Evolutionary conservation across 2,113 vertebrate genomes (phyloP).

Genomic region (Trematomus loennbergii): DNA sequence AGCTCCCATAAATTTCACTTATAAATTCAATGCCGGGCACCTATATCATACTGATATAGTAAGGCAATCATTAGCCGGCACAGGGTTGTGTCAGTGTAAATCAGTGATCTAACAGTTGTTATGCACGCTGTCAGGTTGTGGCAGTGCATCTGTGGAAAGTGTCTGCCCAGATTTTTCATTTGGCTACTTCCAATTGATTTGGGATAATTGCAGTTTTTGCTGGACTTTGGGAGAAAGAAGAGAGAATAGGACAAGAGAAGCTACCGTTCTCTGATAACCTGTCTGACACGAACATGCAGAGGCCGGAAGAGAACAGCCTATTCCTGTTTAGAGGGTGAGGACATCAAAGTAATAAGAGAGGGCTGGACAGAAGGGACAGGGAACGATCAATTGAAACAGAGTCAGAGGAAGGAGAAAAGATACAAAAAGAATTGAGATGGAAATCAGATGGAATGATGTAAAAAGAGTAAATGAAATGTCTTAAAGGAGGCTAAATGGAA

Average conservation of each 20-base stretch:
- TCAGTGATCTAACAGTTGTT: conserved; percentile 31
- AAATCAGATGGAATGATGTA: neutral
- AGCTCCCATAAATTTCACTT: conserved; percentile 36
- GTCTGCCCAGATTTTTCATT: conserved; percentile 39
- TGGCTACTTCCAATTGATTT: conserved; percentile 48
- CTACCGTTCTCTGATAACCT: conserved; percentile 44
- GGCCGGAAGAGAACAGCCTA: conserved; percentile 23
- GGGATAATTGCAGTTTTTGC: conserved; percentile 44
- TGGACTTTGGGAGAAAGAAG: conserved; percentile 26
- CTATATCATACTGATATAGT: conserved; percentile 45
- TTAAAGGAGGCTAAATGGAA: too few relatives aligned
- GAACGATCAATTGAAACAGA: conserved; percentile 22
- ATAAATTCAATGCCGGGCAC: conserved; percentile 14
- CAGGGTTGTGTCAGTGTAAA: conserved; percentile 30
- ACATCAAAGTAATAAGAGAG: conserved; percentile 26
- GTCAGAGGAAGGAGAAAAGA: conserved; percentile 22
- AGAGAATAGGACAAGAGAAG: conserved; percentile 11
- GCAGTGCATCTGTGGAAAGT: conserved; percentile 8
- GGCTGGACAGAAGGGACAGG: conserved; percentile 5
- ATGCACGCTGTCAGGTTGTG: conserved; percentile 39
- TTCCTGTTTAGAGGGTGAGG: conserved; percentile 24
- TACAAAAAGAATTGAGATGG: conserved; percentile 4
- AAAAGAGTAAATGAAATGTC: neutral
- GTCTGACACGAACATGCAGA: conserved; percentile 23
- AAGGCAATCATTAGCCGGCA: conserved; percentile 41